Conservation (phyloP, 2,113 vertebrate species). For the Solea senegalensis region DNA sequence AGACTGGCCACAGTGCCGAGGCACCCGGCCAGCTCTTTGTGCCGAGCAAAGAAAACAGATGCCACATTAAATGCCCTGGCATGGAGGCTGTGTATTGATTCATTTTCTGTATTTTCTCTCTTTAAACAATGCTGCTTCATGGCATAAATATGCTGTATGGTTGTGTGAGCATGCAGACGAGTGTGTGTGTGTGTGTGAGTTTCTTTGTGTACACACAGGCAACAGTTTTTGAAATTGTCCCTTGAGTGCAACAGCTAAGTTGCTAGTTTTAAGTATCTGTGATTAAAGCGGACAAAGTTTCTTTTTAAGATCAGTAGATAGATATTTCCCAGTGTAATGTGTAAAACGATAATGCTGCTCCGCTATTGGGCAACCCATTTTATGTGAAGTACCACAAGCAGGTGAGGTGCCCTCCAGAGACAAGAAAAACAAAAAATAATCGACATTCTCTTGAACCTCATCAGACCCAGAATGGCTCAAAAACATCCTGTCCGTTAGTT, state of each 20-base stretch:
- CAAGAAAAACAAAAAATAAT: neutral
- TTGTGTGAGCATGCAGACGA: constrained; percentile 57
- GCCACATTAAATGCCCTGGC: constrained; percentile 82
- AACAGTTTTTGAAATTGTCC: constrained; percentile 10
- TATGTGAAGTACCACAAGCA: constrained; percentile 44
- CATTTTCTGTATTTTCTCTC: constrained; percentile 77
- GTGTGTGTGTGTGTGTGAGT: neutral
- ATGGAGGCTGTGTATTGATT: constrained; percentile 75
- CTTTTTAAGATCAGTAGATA: constrained; percentile 23
- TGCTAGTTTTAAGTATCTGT: constrained; percentile 8
- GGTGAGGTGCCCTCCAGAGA: constrained; percentile 34
- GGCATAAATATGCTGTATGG: constrained; percentile 69
- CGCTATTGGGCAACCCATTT: constrained; percentile 40
- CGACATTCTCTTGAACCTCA: constrained; percentile 26
- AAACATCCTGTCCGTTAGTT: constrained; percentile 47
- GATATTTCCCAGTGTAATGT: constrained; percentile 32
- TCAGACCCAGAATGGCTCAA: constrained; percentile 39
- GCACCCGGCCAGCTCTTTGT: constrained; percentile 75
- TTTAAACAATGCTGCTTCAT: constrained; percentile 80
- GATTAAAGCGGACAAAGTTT: constrained; percentile 24
- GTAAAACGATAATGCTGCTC: constrained; percentile 29
- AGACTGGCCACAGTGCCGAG: constrained; percentile 68
- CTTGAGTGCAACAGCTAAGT: constrained; percentile 8
- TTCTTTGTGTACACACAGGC: constrained; percentile 10
- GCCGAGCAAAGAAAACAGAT: constrained; percentile 81